These are phyloP conservation scores for Morpho helenor DNA, from an alignment of 2,888 invertebrate genomes.

Conservation along the genomic window DNA sequence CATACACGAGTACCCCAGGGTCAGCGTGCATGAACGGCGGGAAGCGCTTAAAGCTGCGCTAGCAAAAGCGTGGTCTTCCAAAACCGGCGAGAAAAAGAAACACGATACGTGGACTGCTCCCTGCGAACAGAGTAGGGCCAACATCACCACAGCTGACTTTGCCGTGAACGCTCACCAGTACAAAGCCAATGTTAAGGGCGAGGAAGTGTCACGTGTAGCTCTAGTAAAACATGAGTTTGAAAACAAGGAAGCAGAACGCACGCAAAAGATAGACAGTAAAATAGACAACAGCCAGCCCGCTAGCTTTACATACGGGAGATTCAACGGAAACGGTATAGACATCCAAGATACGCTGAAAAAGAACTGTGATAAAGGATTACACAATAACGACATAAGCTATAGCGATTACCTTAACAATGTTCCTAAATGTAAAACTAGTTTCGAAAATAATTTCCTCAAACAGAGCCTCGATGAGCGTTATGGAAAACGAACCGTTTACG, in stretches of 20 bases:
- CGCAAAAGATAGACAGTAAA: slow-evolving; percentile 52
- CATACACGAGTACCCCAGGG: slow-evolving; percentile 80
- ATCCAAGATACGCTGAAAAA: slow-evolving; percentile 73
- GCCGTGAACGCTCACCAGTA: slow-evolving; percentile 50
- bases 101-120: slow-evolving; percentile 71
- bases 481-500: slow-evolving; percentile 68
- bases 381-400: slow-evolving; percentile 69
- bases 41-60: slow-evolving; percentile 75
- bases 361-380: slow-evolving; percentile 76
- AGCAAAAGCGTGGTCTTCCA: slow-evolving; percentile 72
- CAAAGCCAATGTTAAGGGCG: slow-evolving; percentile 47
- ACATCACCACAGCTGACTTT: slow-evolving; percentile 59
- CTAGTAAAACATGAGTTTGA: slow-evolving; percentile 69
- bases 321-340: slow-evolving; percentile 64
- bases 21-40: slow-evolving; percentile 76
- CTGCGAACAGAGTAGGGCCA: slow-evolving; percentile 57
- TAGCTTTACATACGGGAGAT: slow-evolving; percentile 58
- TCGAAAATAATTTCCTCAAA: slow-evolving; percentile 73
- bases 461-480: slow-evolving; percentile 69
- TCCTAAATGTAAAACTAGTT: slow-evolving; percentile 77
- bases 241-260: slow-evolving; percentile 60
- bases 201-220: slow-evolving; percentile 61
- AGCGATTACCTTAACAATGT: slow-evolving; percentile 73
- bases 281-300: slow-evolving; percentile 54
- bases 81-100: slow-evolving; percentile 65